Evolutionary conservation across 2,888 invertebrate genomes (phyloP).

Genomic region (Phaonia tiefii): DNA sequence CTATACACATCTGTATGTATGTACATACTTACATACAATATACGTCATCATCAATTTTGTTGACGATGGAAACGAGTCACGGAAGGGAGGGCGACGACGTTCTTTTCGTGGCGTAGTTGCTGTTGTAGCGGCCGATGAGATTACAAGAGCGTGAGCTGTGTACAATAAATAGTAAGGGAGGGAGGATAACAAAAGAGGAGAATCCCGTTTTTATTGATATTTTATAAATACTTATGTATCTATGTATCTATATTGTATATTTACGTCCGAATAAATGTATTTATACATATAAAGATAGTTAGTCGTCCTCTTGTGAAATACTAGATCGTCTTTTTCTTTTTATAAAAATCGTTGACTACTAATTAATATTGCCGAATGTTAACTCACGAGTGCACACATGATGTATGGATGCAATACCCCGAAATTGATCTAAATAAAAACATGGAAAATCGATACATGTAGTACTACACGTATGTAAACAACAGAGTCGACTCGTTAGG

Average conservation of each 20-base stretch:
- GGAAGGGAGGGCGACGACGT: neutral
- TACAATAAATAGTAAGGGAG: slow-evolving; percentile 10
- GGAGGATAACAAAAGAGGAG: slow-evolving; percentile 12
- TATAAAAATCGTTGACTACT: too few species aligned
- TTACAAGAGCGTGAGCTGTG: slow-evolving; percentile 12
- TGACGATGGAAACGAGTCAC: neutral
- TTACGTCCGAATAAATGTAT: too few species aligned
- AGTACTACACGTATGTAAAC: too few species aligned
- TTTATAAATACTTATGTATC: neutral
- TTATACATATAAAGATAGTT: neutral
- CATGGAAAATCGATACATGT: too few species aligned
- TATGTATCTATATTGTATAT: neutral
- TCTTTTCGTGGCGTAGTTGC: slow-evolving; percentile 27
- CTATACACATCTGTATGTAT: too few species aligned
- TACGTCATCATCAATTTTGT: neutral
- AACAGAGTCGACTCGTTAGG: too few species aligned
- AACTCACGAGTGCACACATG: too few species aligned
- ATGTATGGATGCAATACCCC: too few species aligned
- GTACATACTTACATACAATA: too few species aligned
- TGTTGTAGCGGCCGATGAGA: slow-evolving; percentile 16
- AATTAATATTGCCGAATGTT: too few species aligned
- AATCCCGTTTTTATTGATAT: slow-evolving; percentile 33
- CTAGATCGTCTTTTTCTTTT: slow-evolving; percentile 30
- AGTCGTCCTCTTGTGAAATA: slow-evolving; percentile 25
- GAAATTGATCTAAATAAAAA: too few species aligned